Base-by-base conservation (phyloP, 2,797 vertebrate genomes). In the Sebastes glaucus region DNA sequence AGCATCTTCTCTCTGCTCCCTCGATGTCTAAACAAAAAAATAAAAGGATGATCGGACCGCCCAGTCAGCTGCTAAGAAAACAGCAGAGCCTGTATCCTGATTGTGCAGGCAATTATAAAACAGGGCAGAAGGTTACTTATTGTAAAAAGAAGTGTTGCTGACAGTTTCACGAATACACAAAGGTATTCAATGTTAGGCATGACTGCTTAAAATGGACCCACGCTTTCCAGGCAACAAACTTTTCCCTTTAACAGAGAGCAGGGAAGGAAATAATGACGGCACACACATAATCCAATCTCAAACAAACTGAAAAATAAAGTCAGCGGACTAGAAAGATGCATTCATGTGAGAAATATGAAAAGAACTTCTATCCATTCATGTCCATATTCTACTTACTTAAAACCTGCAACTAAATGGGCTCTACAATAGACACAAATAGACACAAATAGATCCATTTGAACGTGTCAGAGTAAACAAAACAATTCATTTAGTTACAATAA, bases 71-170 rank as follows among this genome's bases (percentile, higher is more conserved):
- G 49, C 42, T 67, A 2, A 27, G 27, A 13, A 68, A 56, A 65
- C 3, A 60, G 7, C 5, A 22, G 11, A 68, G 46, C 25, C 8
- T 23, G 20, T 52, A 30, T 42, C 46, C 59, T 65, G 13, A 69
- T 66, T 70, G 35, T 57, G 27, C 27, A 60, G 33, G 70, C 53
- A 81, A 82, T 77, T 86, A 53, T 78, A 74, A 57, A 83, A 57
- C 25, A 75, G 42, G 55, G 25, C 53, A 56, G 33, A 63, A 46
- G 38, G 57, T 71, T 72, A 57, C 27, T 64, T 3, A 49, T n/a
- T 42, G 20, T 67, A 64, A 74, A 71, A 59, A 83, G 7, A 73
- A 35, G 56, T 62, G 55, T 80, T 13, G 52, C 52, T 53, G 66
- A 72, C 65, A 76, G 65, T 80, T 80, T 71, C 46, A 76, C 65